Base-by-base conservation (phyloP, 2,797 vertebrate genomes). In the Leontopithecus rosalia region DNA sequence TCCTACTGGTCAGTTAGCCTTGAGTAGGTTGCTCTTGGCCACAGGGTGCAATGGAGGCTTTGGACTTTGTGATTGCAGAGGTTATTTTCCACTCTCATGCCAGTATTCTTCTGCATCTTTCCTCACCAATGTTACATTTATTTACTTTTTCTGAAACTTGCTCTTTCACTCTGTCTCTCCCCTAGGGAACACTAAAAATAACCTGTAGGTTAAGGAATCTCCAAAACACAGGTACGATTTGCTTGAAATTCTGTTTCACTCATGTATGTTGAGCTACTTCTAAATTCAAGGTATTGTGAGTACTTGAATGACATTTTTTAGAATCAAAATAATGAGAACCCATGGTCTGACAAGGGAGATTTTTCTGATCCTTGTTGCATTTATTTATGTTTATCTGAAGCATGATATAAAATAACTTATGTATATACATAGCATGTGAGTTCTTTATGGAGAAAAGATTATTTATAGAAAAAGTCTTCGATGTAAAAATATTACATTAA, bases 311-410 rank as follows among this genome's bases (percentile, higher is more conserved):
- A 41, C 61, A 84, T 12, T 76, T 67, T 97, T 72, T 22, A 87
- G 10, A 95, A 80, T 20, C 19, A 94, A 96, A 52, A 76, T 46
- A 61, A 67, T 57, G 36, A 76, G 73, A 79, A 41, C 12, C n/a
- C 6, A 4, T 48, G 41, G 14, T 39, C 2, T 94, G 33, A 61
- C 14, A 55, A 80, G 41, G 48, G 13, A 41, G 24, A 39, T 83
- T 67, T 83, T 85, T 80, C 84, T 88, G 7, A 39, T n/a, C 36
- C n/a, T 81, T 91, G 3, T 48, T 94, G 24, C 14, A 24, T 64
- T 94, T 82, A 75, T 90, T 92, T 95, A 50, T 84, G 24, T 46
- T 91, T 81, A 46, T 33, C 33, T 94, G 17, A 89, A 88, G 75
- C 52, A n/a, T 81, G 13, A 75, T 30, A 28, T 91, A 39, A 85